These are phyloP conservation scores for Drosophila mojavensis DNA, from an alignment of 1,140 invertebrate species.

Conservation along the genomic window DNA sequence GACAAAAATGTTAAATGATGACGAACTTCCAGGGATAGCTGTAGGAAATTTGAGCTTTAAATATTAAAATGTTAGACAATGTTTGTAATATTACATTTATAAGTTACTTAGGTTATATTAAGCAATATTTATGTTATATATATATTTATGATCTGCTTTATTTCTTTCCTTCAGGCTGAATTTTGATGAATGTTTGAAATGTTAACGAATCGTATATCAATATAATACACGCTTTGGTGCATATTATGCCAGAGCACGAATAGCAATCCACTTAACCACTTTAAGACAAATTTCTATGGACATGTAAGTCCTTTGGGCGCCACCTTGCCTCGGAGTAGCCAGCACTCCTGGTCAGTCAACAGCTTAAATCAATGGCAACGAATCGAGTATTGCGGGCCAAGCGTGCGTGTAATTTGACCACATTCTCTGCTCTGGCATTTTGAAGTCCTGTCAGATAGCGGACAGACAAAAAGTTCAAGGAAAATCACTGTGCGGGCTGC, in stretches of 20 bases:
- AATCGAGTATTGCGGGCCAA: conserved; percentile 50
- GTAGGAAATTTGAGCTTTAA: too few species aligned
- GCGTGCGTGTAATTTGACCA: conserved; percentile 67
- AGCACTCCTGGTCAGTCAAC: neutral
- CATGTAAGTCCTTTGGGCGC: neutral
- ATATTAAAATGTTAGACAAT: too few species aligned
- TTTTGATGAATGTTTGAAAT: too few species aligned
- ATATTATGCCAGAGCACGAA: neutral
- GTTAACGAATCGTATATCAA: too few species aligned
- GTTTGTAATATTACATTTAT: too few species aligned
- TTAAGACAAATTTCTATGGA: neutral
- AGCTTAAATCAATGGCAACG: conserved; percentile 54
- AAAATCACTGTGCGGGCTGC: conserved; percentile 16
- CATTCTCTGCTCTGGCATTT: conserved; percentile 45
- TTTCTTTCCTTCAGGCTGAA: too few species aligned
- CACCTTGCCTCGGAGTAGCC: neutral
- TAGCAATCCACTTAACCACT: neutral
- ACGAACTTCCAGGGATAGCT: too few species aligned
- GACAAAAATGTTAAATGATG: too few species aligned
- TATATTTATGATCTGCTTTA: too few species aligned
- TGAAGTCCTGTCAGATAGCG: conserved; percentile 36
- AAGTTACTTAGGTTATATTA: too few species aligned
- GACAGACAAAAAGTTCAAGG: conserved; percentile 7
- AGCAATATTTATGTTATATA: too few species aligned
- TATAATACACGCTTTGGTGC: neutral